Evolutionary conservation across 2,797 vertebrate species (phyloP).

Genomic region (Hapalemur alaotrensis): DNA sequence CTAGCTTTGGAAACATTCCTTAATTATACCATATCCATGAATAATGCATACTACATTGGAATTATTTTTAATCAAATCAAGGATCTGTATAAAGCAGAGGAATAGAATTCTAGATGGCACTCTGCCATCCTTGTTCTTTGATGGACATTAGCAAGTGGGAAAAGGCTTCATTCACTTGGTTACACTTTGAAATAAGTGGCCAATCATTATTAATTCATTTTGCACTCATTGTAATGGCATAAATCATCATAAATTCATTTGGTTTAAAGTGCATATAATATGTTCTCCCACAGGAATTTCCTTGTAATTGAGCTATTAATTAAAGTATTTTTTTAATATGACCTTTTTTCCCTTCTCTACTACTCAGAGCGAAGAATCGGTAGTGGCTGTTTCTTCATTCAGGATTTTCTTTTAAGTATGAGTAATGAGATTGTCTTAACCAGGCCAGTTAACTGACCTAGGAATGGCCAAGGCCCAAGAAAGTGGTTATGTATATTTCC

Average conservation of each 20-base stretch:
- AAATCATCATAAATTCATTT: constrained; percentile 82
- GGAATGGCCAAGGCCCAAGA: background rate
- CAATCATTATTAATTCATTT: constrained; percentile 85
- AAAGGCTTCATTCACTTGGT: constrained; percentile 75
- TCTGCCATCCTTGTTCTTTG: constrained; percentile 52
- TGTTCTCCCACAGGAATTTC: constrained; percentile 75
- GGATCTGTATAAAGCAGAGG: background rate
- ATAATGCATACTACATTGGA: background rate
- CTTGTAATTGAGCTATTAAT: constrained; percentile 81
- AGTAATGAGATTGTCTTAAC: background rate
- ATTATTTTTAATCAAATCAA: constrained; percentile 47
- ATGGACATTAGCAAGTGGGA: constrained; percentile 60
- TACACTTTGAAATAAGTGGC: constrained; percentile 80
- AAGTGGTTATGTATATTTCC: background rate
- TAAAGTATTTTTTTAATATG: constrained; percentile 73
- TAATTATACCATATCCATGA: constrained; percentile 22
- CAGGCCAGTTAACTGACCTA: background rate
- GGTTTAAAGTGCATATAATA: constrained; percentile 79
- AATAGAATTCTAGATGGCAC: constrained; percentile 19
- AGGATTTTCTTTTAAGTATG: background rate
- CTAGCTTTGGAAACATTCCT: constrained; percentile 30
- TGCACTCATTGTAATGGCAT: constrained; percentile 78
- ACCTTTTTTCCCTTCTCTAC: constrained; percentile 47
- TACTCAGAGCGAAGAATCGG: background rate
- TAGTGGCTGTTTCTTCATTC: constrained; percentile 22